A percentile compares a stretch with the other conserved stretches of the same genome.
These are phyloP conservation scores for Bathynomus jamesi DNA, from an alignment of 1,140 invertebrate species.

Conservation along the genomic window DNA sequence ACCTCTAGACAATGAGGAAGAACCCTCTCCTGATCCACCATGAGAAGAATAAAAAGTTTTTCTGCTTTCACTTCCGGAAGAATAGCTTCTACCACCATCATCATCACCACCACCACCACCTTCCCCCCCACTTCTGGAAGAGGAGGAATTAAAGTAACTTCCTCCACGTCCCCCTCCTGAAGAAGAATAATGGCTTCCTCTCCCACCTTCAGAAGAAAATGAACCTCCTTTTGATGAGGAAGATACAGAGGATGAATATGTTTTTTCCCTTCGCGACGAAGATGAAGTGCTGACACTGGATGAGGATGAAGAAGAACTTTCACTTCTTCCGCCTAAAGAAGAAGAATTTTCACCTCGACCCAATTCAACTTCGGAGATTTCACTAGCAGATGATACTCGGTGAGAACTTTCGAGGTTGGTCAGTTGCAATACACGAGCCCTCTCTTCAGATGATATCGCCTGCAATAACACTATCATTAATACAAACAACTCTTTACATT, in stretches of 20 bases:
- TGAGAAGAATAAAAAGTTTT: too few species aligned
- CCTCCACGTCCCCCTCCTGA: neutral
- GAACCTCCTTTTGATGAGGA: neutral
- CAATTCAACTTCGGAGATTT: neutral
- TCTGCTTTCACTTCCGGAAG: neutral
- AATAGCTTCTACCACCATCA: neutral
- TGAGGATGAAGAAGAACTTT: too few species aligned
- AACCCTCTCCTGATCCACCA: too few species aligned
- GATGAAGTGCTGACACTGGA: neutral
- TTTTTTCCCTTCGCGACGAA: neutral
- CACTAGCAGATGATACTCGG: neutral
- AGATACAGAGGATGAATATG: neutral
- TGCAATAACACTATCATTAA: neutral
- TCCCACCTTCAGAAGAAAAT: neutral
- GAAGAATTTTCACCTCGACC: neutral
- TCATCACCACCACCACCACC: neutral
- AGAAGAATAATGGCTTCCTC: neutral
- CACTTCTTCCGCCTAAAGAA: too few species aligned
- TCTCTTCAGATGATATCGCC: neutral
- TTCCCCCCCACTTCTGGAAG: too few species aligned
- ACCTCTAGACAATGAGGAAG: neutral
- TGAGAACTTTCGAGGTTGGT: neutral
- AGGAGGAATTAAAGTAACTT: too few species aligned
- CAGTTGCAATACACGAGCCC: neutral
- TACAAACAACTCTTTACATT: neutral